A percentile compares a stretch with the other conserved stretches of the same genome.
These are phyloP conservation scores for Corythornis cristatus DNA, from an alignment of 2,113 vertebrate genomes.

Conservation along the genomic window DNA sequence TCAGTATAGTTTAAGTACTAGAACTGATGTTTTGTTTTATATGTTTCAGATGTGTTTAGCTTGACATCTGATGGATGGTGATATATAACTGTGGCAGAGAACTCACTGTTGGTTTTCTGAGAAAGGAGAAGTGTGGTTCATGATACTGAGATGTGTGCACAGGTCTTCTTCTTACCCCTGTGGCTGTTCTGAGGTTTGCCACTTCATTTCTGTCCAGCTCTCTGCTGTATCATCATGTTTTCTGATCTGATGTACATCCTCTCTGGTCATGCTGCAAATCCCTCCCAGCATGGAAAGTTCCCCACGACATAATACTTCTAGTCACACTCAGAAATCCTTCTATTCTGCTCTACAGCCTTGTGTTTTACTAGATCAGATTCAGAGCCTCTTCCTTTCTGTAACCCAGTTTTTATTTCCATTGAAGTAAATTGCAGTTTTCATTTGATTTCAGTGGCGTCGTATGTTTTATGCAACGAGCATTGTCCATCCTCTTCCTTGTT, in stretches of 20 bases:
- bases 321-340: not conserved
- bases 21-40: too few relatives aligned
- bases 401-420: not conserved
- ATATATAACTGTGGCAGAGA: too few relatives aligned
- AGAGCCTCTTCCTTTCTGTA: not conserved
- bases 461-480: not conserved
- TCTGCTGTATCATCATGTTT: not conserved
- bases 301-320: rapidly evolving
- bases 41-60: too few relatives aligned
- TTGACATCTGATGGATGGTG: too few relatives aligned
- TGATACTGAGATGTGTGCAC: not conserved
- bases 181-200: not conserved
- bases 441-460: not conserved
- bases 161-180: not conserved
- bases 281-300: not conserved
- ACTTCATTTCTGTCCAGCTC: not conserved
- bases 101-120: not conserved
- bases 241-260: not conserved
- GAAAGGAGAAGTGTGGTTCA: not conserved
- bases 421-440: not conserved
- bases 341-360: not conserved
- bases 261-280: not conserved
- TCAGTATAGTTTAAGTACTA: too few relatives aligned
- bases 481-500: not conserved
- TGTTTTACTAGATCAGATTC: not conserved